These are phyloP conservation scores for Zaprionus davidi DNA, from an alignment of 1,140 invertebrate species.

Conservation along the genomic window DNA sequence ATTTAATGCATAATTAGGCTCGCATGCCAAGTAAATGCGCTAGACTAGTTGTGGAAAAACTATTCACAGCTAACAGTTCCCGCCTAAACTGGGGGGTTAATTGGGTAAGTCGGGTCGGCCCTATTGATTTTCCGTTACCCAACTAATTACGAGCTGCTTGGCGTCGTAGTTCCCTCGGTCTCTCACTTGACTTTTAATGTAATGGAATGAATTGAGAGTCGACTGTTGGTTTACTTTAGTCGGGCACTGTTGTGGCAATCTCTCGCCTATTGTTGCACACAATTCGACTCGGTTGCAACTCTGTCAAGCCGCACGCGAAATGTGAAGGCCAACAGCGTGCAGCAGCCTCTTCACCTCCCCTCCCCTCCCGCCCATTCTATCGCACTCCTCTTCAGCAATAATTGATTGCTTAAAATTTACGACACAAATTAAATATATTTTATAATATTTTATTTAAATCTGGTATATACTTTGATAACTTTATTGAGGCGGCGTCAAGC, in stretches of 20 bases:
- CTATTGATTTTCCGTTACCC: constrained; percentile 22
- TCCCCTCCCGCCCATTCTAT: background rate
- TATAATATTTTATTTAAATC: constrained; percentile 4
- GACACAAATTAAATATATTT: constrained; percentile 12
- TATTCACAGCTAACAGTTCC: constrained; percentile 11
- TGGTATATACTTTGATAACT: background rate
- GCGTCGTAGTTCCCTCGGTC: background rate
- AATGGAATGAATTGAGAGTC: constrained; percentile 20
- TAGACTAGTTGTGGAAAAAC: constrained; percentile 2
- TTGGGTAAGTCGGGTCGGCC: background rate
- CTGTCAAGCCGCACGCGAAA: constrained; percentile 51
- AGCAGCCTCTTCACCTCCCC: background rate
- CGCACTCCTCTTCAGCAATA: constrained; percentile 18
- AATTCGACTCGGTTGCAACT: constrained; percentile 40
- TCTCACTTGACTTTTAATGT: constrained; percentile 17
- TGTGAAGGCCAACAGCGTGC: constrained; percentile 46
- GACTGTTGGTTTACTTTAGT: constrained; percentile 16
- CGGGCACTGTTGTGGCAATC: constrained; percentile 36
- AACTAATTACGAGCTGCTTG: background rate
- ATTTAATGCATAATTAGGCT: constrained; percentile 7
- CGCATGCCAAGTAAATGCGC: background rate
- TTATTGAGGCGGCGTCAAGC: constrained; percentile 22
- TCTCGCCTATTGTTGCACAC: constrained; percentile 48
- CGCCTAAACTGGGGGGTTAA: background rate
- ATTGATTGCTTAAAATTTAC: constrained; percentile 18